Conservation (phyloP, 53 echinoderm and acorn worm genomes). For the Zoroaster sp. region DNA sequence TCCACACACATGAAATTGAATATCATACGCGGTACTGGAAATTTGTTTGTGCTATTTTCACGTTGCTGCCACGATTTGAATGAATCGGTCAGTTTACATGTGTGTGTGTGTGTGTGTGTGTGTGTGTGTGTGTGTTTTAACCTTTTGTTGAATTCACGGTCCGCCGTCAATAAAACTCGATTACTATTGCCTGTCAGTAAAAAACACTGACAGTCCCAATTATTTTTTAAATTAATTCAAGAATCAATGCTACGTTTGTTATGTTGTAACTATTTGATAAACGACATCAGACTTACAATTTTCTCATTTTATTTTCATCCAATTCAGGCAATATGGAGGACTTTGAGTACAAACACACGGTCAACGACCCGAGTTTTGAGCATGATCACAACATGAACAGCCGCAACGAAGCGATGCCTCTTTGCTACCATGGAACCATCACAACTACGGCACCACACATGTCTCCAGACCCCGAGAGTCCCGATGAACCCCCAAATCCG, state of each 20-base stretch:
- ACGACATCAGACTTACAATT: background rate
- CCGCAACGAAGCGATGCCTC: conserved; percentile 59
- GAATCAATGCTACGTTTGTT: background rate
- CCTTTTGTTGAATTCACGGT: background rate
- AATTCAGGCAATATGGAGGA: conserved; percentile 85
- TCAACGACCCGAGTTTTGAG: conserved; percentile 78
- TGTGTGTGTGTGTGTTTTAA: no score
- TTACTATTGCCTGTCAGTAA: background rate
- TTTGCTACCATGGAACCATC: conserved; percentile 68
- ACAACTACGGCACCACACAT: conserved; percentile 71
- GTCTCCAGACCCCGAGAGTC: conserved; percentile 80
- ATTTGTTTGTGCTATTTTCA: background rate
- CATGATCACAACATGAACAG: conserved; percentile 96
- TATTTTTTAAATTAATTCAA: background rate
- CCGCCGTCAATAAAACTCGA: conserved; percentile 5
- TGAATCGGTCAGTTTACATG: background rate
- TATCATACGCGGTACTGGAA: conserved; percentile 39
- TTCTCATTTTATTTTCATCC: conserved; percentile 4
- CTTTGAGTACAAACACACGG: conserved; percentile 93
- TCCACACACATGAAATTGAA: conserved; percentile 4
- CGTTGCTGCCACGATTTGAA: background rate
- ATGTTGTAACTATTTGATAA: background rate
- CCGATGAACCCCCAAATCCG: conserved; percentile 78
- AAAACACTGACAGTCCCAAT: background rate
- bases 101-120: no score